Conservation (phyloP, 2,113 vertebrate genomes). For the Heterocephalus glaber region DNA sequence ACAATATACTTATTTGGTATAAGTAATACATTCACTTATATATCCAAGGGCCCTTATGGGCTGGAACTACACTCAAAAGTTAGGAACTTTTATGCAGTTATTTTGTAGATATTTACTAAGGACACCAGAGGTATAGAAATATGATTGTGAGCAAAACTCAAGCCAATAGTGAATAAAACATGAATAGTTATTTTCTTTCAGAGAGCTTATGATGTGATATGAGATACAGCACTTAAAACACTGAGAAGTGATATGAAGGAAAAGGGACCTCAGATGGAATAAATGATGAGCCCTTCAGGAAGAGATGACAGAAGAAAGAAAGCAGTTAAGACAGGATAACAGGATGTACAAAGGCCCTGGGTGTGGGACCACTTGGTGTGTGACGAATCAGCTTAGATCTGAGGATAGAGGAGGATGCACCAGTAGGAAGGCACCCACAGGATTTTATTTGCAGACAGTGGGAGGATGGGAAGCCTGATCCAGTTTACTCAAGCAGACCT, state of each 20-base stretch:
- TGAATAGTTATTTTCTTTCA: neutral
- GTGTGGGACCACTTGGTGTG: neutral
- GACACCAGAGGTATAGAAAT: neutral
- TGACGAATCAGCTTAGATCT: neutral
- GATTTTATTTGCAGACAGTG: neutral
- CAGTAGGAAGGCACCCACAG: neutral
- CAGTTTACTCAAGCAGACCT: neutral
- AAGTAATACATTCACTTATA: slow-evolving; percentile 7
- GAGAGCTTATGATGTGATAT: neutral
- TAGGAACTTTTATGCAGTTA: neutral
- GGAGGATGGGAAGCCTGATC: neutral
- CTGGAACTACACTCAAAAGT: neutral
- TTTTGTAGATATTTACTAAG: neutral
- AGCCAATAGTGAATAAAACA: neutral
- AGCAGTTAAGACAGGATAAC: neutral
- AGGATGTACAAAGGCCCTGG: neutral
- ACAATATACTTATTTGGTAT: neutral
- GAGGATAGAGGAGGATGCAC: no score
- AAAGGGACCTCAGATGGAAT: neutral
- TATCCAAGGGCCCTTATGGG: neutral
- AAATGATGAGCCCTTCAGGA: neutral
- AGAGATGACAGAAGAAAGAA: neutral
- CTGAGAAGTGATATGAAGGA: neutral
- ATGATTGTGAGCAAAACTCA: neutral
- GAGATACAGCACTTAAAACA: neutral